Conservation (phyloP, 2,888 invertebrate species). For the Lithodes maja region DNA sequence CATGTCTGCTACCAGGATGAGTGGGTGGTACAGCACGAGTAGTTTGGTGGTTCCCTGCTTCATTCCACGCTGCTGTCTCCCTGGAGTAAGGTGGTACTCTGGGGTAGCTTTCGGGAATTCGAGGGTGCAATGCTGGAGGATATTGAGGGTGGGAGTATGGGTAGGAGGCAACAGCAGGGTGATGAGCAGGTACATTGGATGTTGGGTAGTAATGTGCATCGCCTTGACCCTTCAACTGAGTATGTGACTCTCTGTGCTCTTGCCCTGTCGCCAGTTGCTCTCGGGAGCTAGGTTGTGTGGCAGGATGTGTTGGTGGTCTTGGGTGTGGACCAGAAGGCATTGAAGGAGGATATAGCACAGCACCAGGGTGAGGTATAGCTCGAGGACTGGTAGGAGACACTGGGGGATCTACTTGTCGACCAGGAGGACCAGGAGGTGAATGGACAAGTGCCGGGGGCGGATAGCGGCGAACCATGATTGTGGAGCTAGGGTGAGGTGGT, state of each 20-base stretch:
- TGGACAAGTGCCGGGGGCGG: constrained; percentile 23
- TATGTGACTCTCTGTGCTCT: neutral
- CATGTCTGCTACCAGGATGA: neutral
- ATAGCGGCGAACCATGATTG: constrained; percentile 2
- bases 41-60: neutral
- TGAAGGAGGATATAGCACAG: neutral
- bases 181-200: neutral
- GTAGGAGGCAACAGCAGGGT: neutral
- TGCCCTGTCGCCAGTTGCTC: neutral
- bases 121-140: neutral
- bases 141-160: neutral
- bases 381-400: neutral
- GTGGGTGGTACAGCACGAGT: neutral
- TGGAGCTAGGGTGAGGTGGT: constrained; percentile 4
- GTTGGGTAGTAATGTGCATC: neutral
- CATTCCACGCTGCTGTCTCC: neutral
- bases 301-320: neutral
- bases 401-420: neutral
- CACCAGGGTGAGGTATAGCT: neutral
- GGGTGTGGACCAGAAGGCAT: constrained; percentile 16
- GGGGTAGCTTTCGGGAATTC: neutral
- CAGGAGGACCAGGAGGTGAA: constrained; percentile 19
- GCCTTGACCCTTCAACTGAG: neutral
- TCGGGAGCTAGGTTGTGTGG: neutral
- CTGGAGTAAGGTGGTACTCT: neutral